phyloP scores from a whole-genome alignment of 2,797 vertebrate species.

The Gallinago solitaria region DNA sequence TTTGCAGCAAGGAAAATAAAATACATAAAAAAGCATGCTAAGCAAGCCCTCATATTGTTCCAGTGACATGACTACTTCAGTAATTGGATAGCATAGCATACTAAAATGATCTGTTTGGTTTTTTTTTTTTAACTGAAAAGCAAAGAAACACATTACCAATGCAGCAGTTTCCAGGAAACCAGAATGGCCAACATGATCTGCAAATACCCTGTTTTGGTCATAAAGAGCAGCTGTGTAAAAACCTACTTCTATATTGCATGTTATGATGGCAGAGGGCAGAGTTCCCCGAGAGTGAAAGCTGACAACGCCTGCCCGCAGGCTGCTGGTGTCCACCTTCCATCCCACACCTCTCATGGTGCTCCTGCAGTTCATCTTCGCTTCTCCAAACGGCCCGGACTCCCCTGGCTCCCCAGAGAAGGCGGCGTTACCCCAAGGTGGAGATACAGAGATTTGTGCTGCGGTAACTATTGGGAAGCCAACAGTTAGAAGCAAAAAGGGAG shows the following conservation, averaged over 20 bases:
- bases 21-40: conserved; percentile 11
- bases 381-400: background rate
- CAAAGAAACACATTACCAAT: background rate
- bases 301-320: background rate
- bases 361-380: background rate
- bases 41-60: background rate
- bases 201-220: background rate
- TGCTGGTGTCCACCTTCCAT: background rate
- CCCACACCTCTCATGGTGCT: background rate
- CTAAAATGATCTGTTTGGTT: background rate
- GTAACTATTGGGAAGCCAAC: background rate
- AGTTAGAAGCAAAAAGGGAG: background rate
- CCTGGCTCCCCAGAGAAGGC: background rate
- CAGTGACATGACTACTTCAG: background rate
- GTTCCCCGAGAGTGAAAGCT: background rate
- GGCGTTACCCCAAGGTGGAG: background rate
- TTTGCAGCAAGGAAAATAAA: conserved; percentile 47
- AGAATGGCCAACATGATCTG: background rate
- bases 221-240: background rate
- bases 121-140: background rate
- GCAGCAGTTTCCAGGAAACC: background rate
- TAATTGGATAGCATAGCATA: background rate
- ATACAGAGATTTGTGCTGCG: rapidly evolving
- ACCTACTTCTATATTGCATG: background rate
- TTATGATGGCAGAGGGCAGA: background rate